phyloP scores from a whole-genome alignment of 1,140 invertebrate species.

The Periplaneta americana region DNA sequence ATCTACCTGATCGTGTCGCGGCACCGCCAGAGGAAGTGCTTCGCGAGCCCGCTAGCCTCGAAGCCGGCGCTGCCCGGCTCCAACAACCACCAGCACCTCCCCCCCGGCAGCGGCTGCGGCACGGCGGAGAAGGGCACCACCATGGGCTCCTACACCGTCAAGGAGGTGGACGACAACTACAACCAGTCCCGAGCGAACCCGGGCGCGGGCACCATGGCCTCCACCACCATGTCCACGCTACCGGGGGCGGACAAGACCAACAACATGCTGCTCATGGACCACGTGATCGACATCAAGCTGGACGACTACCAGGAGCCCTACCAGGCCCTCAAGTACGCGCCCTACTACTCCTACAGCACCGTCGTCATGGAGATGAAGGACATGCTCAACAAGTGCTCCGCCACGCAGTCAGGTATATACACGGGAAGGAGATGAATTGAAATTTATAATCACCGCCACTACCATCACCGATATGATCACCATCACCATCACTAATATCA shows the following conservation, averaged over 20 bases:
- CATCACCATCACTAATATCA: no score
- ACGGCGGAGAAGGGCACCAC: constrained; percentile 40
- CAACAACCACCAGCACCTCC: constrained; percentile 42
- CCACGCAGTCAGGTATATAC: constrained; percentile 42
- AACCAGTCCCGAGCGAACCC: constrained; percentile 25
- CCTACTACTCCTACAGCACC: constrained; percentile 73
- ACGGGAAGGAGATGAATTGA: no score
- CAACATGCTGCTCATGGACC: constrained; percentile 39
- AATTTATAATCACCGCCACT: no score
- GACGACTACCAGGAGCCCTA: constrained; percentile 77
- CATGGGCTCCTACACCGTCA: constrained; percentile 39
- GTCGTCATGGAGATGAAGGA: constrained; percentile 72
- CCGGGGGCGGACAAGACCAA: constrained; percentile 41
- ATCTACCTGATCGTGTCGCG: constrained; percentile 74
- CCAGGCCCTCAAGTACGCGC: constrained; percentile 66
- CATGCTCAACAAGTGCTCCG: constrained; percentile 49
- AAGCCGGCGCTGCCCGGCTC: constrained; percentile 38
- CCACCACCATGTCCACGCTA: constrained; percentile 27
- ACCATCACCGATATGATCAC: no score
- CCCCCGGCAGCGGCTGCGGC: constrained; percentile 42
- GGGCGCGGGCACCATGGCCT: constrained; percentile 33
- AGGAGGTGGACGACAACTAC: constrained; percentile 31
- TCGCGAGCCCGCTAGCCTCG: constrained; percentile 63
- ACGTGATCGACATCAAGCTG: constrained; percentile 50
- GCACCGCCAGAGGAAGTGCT: constrained; percentile 70